Conservation (phyloP, 2,888 invertebrate species). For the Synergus umbraculus region DNA sequence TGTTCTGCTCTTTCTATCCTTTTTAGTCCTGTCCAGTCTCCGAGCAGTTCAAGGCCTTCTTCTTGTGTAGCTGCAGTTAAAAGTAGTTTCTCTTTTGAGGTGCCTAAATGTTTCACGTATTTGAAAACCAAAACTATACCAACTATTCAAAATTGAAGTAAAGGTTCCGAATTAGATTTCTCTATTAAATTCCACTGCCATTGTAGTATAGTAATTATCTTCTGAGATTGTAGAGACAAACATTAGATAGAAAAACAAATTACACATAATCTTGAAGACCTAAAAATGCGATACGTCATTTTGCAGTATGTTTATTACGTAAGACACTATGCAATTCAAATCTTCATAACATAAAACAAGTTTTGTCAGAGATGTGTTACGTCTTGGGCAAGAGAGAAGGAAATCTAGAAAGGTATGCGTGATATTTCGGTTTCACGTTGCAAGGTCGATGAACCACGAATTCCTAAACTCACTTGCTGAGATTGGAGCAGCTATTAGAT, state of each 20-base stretch:
- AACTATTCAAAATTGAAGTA: background rate
- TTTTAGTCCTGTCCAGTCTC: constrained; percentile 26
- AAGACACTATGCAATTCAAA: background rate
- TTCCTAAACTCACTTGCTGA: constrained; percentile 1
- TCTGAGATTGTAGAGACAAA: background rate
- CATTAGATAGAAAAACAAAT: background rate
- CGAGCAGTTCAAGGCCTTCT: constrained; percentile 27
- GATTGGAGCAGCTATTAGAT: constrained; percentile 5
- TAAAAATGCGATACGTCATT: background rate
- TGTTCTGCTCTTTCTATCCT: constrained; percentile 3
- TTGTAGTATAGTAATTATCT: background rate
- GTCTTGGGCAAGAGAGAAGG: background rate
- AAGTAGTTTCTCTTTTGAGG: constrained; percentile 29
- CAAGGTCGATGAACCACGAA: constrained; percentile 35
- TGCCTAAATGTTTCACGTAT: background rate
- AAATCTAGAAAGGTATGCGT: background rate
- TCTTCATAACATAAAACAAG: background rate
- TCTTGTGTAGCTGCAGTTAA: constrained; percentile 20
- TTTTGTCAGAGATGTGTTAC: background rate
- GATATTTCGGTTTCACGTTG: constrained; percentile 1
- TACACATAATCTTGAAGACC: background rate
- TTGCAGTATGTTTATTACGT: background rate
- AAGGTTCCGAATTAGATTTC: background rate
- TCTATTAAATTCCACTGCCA: background rate
- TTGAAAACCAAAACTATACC: background rate